Evolutionary conservation across 2,113 vertebrate species (phyloP), one percentile per base, ranked within the genome.

Genomic region (Chaetodon auriga): DNA sequence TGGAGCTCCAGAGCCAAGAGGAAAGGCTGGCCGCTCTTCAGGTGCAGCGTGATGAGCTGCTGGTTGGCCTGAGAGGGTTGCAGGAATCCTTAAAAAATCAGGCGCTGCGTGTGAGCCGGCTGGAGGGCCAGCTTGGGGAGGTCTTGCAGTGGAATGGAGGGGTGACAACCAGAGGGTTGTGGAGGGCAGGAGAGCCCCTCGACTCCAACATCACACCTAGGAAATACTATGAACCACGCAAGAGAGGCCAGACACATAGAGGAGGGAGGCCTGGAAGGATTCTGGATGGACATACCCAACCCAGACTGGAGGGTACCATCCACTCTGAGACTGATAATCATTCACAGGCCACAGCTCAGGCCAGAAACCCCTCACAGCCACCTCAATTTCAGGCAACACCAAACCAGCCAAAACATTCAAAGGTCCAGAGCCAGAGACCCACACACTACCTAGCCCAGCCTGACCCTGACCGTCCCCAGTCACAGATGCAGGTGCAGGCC

Each of bases 1-100:
- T 82, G 46, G 84, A 89, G 43, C 68, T 94, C 8, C 83, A 85
- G 30, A 82, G 63, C 38, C 93, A 94, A 54, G 87, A 89, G 43
- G 77, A 72, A 43, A 79, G 86, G 1, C 21, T 94, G 13, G 41
- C 7, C 30, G 85, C 88, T 25, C 45, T 96, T n/a, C 87, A 83
- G 48, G 76, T 53, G 45, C 86, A 89, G 62, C 89, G 87, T 19
- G 86, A 86, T 1, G 66, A 90, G 55, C 69, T 95, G 5, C 84
- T 92, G 21, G 60, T 89, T 14, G 86, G 82, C 5, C 49, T 95
- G 19, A 83, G 74, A 25, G 78, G 58, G 1, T 62, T 92, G 25
- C 71, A 8, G 0, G 89, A 83, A 0, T 23, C 88, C 0, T 49
- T 94, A n/a, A 83, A 58, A 30, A 82, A 80, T 68, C 90, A 94